Base-by-base conservation (phyloP, 2,888 invertebrate species). In the Parnassius mnemosyne region DNA sequence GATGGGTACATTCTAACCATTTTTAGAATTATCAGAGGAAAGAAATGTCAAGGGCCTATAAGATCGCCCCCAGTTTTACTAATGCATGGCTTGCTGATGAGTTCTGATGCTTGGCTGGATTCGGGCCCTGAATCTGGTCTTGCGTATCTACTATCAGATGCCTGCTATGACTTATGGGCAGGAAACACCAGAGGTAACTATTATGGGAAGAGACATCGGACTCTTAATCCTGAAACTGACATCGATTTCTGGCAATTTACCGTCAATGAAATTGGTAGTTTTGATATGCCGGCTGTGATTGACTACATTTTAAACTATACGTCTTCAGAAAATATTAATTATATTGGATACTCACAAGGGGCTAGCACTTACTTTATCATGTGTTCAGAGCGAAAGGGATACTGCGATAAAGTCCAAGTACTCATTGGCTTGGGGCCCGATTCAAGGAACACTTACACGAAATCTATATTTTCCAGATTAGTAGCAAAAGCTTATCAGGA, bases 291-390 rank as follows among this genome's bases (percentile, higher is more conserved):
- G 9, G 94, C 95, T 0, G 93, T 92, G 76, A 92, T 86, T 3
- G 83, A 88, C 67, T 81, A 83, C 57, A 71, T 87, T 12, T 66
- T 84, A 2, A 58, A 69, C 1, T 61, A 63, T 1, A 95, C 95
- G 0, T 87, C 89, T 2, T 83, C 90, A 43, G 69, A 89, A 0
- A 84, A 93, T 63, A 67, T 96, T 0, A 93, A 92, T 70, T 95
- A 94, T 76, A 80, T 94, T 3, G 96, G 95, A 5, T 95, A 96
- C 76, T 96, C 95, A 10, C 93, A 93, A 81, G 96, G 96, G 25
- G 93, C 93, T 0, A 93, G 94, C 0, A 73, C 81, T 50, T 93
- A 92, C 69, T 93, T 90, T 66, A 91, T 92, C 0, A 90, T 93
- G 90, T 78, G 84, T 12, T 90, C 93, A 88, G 93, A 64, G 69